Evolutionary conservation across 2,113 vertebrate species (phyloP).

Genomic region (Manacus vitellinus): DNA sequence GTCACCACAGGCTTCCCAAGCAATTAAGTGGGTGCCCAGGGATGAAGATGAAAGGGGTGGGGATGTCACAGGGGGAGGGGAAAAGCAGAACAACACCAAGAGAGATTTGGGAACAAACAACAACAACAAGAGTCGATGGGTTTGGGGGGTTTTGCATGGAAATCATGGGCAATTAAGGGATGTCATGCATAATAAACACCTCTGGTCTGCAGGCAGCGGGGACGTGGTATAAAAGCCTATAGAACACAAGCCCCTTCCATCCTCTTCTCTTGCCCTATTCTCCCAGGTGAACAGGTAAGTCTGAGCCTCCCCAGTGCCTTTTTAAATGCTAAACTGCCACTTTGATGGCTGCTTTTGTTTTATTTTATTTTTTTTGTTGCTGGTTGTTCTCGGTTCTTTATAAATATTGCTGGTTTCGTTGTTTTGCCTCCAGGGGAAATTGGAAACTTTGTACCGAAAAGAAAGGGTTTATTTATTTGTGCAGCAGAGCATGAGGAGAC

Average conservation of each 20-base stretch:
- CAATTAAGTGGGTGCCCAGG: neutral
- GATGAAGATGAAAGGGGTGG: constrained; percentile 24
- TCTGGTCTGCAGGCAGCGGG: neutral
- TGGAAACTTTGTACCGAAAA: neutral
- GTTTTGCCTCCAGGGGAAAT: neutral
- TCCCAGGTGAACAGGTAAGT: neutral
- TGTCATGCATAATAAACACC: neutral
- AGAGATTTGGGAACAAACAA: neutral
- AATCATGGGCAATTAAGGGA: neutral
- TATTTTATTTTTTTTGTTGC: neutral
- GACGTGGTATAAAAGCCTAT: constrained; percentile 18
- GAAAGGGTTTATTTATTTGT: neutral
- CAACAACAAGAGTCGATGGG: neutral
- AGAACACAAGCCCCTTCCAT: neutral
- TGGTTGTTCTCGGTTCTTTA: neutral
- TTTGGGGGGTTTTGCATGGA: constrained; percentile 11
- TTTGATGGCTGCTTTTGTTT: neutral
- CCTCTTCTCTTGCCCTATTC: neutral
- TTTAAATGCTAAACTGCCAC: constrained; percentile 22
- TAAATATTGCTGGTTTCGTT: neutral
- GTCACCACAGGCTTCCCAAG: neutral
- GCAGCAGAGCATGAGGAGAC: neutral
- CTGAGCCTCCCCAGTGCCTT: neutral
- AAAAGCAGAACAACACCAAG: neutral
- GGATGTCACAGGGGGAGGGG: neutral